These are phyloP conservation scores for Ceraclea dissimilis DNA, from an alignment of 2,888 invertebrate genomes.

Conservation along the genomic window DNA sequence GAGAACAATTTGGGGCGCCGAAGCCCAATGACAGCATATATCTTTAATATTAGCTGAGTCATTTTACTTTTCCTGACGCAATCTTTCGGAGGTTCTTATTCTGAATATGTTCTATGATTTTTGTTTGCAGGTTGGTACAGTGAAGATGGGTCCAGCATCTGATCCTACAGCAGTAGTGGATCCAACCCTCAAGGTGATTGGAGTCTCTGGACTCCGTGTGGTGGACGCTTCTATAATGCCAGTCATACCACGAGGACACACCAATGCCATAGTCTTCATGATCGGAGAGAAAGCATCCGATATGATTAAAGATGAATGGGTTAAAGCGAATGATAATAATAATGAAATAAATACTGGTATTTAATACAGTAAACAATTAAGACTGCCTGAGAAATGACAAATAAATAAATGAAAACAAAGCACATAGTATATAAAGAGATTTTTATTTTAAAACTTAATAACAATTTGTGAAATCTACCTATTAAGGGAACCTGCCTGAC, in stretches of 20 bases:
- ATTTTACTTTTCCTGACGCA: too few species aligned
- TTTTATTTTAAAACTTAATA: too few species aligned
- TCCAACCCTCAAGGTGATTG: constrained; percentile 43
- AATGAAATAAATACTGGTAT: too few species aligned
- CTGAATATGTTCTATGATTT: too few species aligned
- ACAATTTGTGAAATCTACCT: too few species aligned
- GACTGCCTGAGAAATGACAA: background rate
- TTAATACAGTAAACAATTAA: too few species aligned
- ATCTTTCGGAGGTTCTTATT: too few species aligned
- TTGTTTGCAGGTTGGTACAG: constrained; percentile 51
- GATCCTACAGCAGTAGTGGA: constrained; percentile 60
- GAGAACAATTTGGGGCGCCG: too few species aligned
- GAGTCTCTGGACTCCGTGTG: constrained; percentile 38
- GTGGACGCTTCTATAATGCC: constrained; percentile 51
- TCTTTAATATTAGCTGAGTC: too few species aligned
- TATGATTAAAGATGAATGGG: constrained; percentile 46
- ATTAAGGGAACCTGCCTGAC: too few species aligned
- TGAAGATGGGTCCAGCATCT: constrained; percentile 60
- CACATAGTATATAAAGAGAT: too few species aligned
- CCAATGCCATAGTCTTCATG: constrained; percentile 48
- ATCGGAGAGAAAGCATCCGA: constrained; percentile 49
- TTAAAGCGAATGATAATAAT: background rate
- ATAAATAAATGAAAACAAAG: background rate
- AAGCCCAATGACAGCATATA: too few species aligned
- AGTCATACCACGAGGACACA: constrained; percentile 46